Percentiles rank a stretch among this genome's conserved stretches.
Evolutionary conservation across 2,888 invertebrate genomes (phyloP).

Genomic region (Lymantria monacha): DNA sequence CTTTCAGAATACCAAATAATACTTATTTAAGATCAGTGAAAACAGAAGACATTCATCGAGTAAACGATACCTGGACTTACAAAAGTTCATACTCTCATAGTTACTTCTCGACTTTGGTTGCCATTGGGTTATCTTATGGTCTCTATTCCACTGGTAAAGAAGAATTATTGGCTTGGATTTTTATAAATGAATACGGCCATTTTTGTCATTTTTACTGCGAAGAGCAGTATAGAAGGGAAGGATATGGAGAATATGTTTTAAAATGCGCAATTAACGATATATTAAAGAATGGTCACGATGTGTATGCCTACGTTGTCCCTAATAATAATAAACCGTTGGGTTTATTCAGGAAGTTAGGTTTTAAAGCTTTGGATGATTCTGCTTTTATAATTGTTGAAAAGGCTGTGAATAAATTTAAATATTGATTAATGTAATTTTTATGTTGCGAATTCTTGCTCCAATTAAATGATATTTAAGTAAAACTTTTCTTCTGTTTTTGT

Average conservation of each 20-base stretch:
- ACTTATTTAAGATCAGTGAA: slow-evolving; percentile 25
- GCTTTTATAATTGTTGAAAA: slow-evolving; percentile 13
- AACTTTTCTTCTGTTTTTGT: no score
- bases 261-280: slow-evolving; percentile 29
- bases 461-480: no score
- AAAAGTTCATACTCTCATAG: slow-evolving; percentile 12
- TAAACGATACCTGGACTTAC: slow-evolving; percentile 31
- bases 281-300: slow-evolving; percentile 27
- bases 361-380: slow-evolving; percentile 20
- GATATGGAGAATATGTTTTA: slow-evolving; percentile 33
- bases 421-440: no score
- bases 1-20: slow-evolving; percentile 24
- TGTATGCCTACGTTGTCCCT: slow-evolving; percentile 28
- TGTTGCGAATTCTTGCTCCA: no score
- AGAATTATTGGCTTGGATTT: slow-evolving; percentile 35
- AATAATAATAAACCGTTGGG: slow-evolving; percentile 27
- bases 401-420: not conserved
- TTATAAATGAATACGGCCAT: slow-evolving; percentile 35
- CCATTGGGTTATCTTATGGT: slow-evolving; percentile 27
- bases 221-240: slow-evolving; percentile 27
- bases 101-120: slow-evolving; percentile 26
- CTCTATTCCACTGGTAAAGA: slow-evolving; percentile 26
- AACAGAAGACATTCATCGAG: slow-evolving; percentile 23
- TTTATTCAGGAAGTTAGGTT: slow-evolving; percentile 32
- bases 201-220: slow-evolving; percentile 35